Conservation (phyloP, 2,888 invertebrate genomes). For the Cephus pygmeus region DNA sequence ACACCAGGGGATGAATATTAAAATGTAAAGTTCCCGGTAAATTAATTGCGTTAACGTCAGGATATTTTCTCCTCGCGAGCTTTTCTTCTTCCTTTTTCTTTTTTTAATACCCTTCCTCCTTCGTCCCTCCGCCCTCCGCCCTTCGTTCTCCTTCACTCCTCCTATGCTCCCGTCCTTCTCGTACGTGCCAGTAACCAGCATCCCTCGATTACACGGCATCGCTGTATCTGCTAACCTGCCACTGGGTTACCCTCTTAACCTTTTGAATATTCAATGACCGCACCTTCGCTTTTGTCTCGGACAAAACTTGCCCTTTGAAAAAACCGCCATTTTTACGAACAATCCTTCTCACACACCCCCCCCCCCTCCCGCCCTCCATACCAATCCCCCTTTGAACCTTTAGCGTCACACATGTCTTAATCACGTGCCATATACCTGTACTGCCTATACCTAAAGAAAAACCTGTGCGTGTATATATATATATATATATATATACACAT, state of each 20-base stretch:
- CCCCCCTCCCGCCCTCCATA: too few species aligned
- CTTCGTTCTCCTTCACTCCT: not conserved
- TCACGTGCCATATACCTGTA: too few species aligned
- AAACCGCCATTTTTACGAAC: too few species aligned
- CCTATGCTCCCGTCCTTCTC: not conserved
- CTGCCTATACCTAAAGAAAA: too few species aligned
- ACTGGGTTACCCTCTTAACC: not conserved
- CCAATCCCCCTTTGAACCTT: too few species aligned
- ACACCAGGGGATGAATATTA: conserved; percentile 54
- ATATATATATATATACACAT: too few species aligned
- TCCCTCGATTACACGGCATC: not conserved
- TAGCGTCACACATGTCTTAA: too few species aligned
- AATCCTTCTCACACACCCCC: too few species aligned
- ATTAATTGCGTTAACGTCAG: conserved; percentile 58
- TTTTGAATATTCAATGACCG: too few species aligned
- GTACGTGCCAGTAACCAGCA: not conserved
- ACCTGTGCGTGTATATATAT: too few species aligned
- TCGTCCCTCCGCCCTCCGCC: conserved; percentile 4
- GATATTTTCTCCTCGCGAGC: conserved; percentile 42
- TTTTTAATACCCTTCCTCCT: conserved; percentile 1
- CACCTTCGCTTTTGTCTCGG: too few species aligned
- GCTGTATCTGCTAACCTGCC: not conserved
- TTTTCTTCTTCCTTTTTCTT: not conserved
- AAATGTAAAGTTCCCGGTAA: conserved; percentile 56
- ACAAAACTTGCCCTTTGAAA: too few species aligned